Evolutionary conservation across 1,140 invertebrate genomes (phyloP), one percentile per base, ranked within the genome.

Genomic region (Scaptodrosophila lebanonensis): DNA sequence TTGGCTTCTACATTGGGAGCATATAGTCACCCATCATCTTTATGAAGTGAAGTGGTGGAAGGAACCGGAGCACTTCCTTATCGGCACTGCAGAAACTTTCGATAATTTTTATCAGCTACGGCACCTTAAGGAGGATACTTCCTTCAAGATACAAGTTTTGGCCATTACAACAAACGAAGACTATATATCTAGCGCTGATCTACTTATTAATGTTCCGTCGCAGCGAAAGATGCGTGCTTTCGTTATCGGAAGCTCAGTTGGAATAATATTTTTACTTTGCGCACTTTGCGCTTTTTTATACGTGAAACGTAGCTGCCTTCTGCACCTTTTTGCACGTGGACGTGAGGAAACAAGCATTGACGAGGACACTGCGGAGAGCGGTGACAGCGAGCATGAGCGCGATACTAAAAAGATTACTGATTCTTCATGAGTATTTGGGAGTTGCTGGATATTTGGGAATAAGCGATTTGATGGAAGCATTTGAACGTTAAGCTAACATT

Each of bases 1-100:
- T n/a, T 92, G 91, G 82, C 85, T 93, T 7, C 89, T 95, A 1
- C 90, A 90, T 16, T 95, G 94, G 94, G 88, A 91, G 39, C 90
- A 92, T 12, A 67, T 86, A 11, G 89, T 92, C 16, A 83, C 87
- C 25, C 76, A 93, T 2, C 88, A 89, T 43, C 64, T 88, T 1
- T 93, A 93, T 49, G 87, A 88, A 0, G 89, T 93, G 0, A 89
- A 89, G 60, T 93, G 92, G 91, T 88, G 70, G 67, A 87, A 89
- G 65, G 91, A 90, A 15, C 87, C 89, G 7, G 86, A 90, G 2
- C 90, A 92, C 40, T 85, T 88, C 62, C 67, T 91, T 0, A 88
- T 90, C 33, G 91, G 91, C 7, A 88, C 87, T 42, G 89, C 88
- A 1, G 91, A 93, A 86, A 93, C 91, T 1, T 88, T 86, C 8